These are phyloP conservation scores for Tachystola acroxantha DNA, from an alignment of 2,888 invertebrate genomes.

Conservation along the genomic window DNA sequence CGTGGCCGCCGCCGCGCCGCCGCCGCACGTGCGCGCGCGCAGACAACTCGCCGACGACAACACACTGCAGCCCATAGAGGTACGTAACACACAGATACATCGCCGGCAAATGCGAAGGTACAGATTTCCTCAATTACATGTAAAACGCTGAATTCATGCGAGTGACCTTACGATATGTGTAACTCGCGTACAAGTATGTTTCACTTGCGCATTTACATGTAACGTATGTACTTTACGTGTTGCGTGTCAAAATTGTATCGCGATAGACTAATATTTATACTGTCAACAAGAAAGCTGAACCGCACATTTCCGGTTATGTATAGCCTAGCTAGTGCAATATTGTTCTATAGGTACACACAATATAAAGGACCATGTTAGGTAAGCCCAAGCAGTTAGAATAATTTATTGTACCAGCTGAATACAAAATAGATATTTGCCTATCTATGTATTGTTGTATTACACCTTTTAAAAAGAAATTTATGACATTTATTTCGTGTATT, in stretches of 20 bases:
- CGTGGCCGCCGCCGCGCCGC: constrained; percentile 28
- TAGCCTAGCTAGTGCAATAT: too few relatives aligned
- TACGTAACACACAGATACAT: constrained; percentile 22
- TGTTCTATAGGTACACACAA: too few relatives aligned
- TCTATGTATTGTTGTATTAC: too few relatives aligned
- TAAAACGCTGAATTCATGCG: constrained; percentile 8
- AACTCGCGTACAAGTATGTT: constrained; percentile 1
- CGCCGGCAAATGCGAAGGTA: constrained; percentile 7
- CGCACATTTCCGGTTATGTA: not conserved
- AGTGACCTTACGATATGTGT: constrained; percentile 8
- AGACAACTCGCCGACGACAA: constrained; percentile 62
- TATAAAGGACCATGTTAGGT: too few relatives aligned
- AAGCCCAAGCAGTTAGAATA: too few relatives aligned
- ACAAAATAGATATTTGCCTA: too few relatives aligned
- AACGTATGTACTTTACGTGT: not conserved
- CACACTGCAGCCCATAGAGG: constrained; percentile 62
- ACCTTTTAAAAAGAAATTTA: too few relatives aligned
- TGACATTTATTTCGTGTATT: too few relatives aligned
- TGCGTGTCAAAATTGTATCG: not conserved
- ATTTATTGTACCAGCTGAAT: too few relatives aligned
- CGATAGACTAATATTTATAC: too few relatives aligned
- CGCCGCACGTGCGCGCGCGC: constrained; percentile 32
- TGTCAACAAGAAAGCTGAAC: not conserved
- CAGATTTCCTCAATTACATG: constrained; percentile 3
- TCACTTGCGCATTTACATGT: not conserved